A percentile compares a stretch with the other conserved stretches of the same genome.
Evolutionary conservation across 2,797 vertebrate genomes (phyloP).

Genomic region (Ctenosaura bakeri): DNA sequence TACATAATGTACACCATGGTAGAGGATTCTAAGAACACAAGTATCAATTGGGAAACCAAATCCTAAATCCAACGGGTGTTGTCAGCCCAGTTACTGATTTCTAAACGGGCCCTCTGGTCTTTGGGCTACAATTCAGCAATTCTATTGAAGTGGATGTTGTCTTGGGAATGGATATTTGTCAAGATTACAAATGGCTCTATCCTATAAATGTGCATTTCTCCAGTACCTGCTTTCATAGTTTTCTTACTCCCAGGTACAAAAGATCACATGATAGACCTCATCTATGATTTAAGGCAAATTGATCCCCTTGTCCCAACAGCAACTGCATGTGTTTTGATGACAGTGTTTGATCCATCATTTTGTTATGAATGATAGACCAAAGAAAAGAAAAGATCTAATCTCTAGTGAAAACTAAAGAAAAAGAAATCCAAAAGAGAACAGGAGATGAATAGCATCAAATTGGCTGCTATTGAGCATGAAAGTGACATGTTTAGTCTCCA

Average conservation of each 20-base stretch:
- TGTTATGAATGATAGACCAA: neutral
- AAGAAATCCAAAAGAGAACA: constrained; percentile 26
- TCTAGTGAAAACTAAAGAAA: neutral
- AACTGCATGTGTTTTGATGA: neutral
- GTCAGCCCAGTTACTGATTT: too few relatives aligned
- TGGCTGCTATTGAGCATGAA: constrained; percentile 20
- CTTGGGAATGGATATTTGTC: constrained; percentile 5
- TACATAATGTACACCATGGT: too few relatives aligned
- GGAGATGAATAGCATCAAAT: constrained; percentile 27
- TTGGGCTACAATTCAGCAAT: neutral
- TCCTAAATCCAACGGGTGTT: too few relatives aligned
- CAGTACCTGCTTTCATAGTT: neutral
- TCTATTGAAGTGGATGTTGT: neutral
- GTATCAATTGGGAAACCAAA: too few relatives aligned
- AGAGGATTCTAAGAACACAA: too few relatives aligned
- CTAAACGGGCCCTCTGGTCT: too few relatives aligned
- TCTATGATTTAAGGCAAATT: neutral
- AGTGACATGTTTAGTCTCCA: constrained; percentile 41
- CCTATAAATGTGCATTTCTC: neutral
- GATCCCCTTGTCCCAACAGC: neutral
- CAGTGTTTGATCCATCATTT: neutral
- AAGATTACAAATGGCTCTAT: neutral
- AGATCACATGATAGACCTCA: neutral
- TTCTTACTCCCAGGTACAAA: neutral
- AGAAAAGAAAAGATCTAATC: constrained; percentile 5